Conservation (phyloP, 2,797 vertebrate genomes). For the Diplodus sargus region DNA sequence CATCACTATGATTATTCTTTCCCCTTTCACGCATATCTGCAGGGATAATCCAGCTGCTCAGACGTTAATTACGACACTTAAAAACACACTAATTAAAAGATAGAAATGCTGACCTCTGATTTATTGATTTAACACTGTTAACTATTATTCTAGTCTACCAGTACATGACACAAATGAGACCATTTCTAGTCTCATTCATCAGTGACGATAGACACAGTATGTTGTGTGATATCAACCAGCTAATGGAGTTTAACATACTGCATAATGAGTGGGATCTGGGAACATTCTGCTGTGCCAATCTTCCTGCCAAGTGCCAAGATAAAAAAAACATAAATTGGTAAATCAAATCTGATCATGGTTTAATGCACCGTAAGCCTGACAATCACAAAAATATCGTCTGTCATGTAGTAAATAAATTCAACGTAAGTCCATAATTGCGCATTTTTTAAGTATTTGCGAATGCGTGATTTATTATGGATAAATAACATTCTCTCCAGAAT, state of each 20-base stretch:
- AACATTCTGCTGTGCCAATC: not conserved
- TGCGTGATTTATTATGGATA: too few relatives aligned
- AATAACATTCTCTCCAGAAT: too few relatives aligned
- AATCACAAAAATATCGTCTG: too few relatives aligned
- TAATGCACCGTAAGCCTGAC: not conserved
- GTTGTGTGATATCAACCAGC: not conserved
- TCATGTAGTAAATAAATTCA: too few relatives aligned
- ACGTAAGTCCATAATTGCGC: too few relatives aligned
- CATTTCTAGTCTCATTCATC: not conserved
- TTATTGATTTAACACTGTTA: not conserved
- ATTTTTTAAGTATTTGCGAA: too few relatives aligned
- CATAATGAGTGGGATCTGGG: not conserved
- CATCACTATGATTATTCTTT: constrained; percentile 6
- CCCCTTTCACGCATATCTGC: not conserved
- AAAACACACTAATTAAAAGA: not conserved
- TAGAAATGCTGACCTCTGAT: not conserved
- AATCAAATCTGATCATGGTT: not conserved
- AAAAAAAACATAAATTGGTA: not conserved
- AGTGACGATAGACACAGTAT: not conserved
- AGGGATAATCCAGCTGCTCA: not conserved
- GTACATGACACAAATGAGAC: not conserved
- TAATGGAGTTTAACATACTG: not conserved
- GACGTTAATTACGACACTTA: constrained; percentile 3
- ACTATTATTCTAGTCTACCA: too few relatives aligned
- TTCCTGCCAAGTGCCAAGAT: too few relatives aligned